Percentiles rank a stretch among this genome's conserved stretches.
phyloP scores from a whole-genome alignment of 2,888 invertebrate genomes.

The Eumerus sabulonum region DNA sequence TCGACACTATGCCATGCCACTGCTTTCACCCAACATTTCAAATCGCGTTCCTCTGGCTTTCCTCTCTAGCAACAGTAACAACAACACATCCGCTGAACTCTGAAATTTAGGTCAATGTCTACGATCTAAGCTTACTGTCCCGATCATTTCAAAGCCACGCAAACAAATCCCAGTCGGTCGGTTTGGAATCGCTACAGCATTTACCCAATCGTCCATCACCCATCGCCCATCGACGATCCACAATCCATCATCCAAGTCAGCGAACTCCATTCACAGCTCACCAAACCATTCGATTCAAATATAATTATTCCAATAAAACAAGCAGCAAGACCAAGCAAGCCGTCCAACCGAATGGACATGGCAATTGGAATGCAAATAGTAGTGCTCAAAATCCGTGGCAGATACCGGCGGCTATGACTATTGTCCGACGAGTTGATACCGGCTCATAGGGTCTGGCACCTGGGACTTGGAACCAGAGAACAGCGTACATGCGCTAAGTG shows the following conservation, averaged over 20 bases:
- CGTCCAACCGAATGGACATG: conserved; percentile 25
- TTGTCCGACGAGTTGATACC: conserved; percentile 29
- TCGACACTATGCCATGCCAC: background rate
- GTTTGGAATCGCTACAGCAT: conserved; percentile 48
- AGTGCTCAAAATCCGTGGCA: conserved; percentile 17
- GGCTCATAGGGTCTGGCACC: too few species aligned
- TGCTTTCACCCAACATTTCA: conserved; percentile 31
- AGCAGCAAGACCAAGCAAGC: conserved; percentile 55
- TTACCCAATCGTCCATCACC: conserved; percentile 54
- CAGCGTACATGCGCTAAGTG: conserved; percentile 48
- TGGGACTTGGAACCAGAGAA: conserved; percentile 9
- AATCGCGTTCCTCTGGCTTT: conserved; percentile 49
- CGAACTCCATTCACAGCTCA: conserved; percentile 22
- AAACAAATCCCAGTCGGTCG: conserved; percentile 38
- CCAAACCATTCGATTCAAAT: conserved; percentile 62
- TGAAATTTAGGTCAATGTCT: conserved; percentile 18
- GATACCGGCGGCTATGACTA: conserved; percentile 1
- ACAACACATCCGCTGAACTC: conserved; percentile 44
- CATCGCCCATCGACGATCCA: conserved; percentile 2
- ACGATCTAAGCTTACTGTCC: background rate
- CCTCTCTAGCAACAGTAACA: too few species aligned
- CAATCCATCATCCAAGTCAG: conserved; percentile 3
- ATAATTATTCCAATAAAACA: conserved; percentile 61
- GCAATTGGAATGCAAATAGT: conserved; percentile 65
- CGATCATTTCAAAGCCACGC: conserved; percentile 45